Conservation (phyloP, 2,888 invertebrate species). For the Himalopsyche japonica region DNA sequence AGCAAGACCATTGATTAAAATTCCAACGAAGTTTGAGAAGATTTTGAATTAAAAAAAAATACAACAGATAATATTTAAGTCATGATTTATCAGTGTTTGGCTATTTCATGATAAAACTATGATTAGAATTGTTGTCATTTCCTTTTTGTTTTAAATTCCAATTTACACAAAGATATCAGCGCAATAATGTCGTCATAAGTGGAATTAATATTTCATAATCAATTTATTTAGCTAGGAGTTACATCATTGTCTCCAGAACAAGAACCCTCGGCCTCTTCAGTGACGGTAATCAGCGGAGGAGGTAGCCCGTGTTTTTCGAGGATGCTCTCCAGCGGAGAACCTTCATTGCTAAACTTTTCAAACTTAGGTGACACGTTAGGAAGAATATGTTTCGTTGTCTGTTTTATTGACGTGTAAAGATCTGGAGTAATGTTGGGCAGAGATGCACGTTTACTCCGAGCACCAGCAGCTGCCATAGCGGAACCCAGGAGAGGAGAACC, state of each 20-base stretch:
- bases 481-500: slow-evolving; percentile 45
- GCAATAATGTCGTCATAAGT: no score
- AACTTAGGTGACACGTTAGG: slow-evolving; percentile 62
- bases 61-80: no score
- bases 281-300: slow-evolving; percentile 58
- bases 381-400: slow-evolving; percentile 53
- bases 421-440: slow-evolving; percentile 56
- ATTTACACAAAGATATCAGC: no score
- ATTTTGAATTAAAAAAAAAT: no score
- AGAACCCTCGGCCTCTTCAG: slow-evolving; percentile 53
- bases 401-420: slow-evolving; percentile 61
- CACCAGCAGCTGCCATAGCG: slow-evolving; percentile 45
- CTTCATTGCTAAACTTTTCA: slow-evolving; percentile 61
- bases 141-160: no score
- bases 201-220: not conserved
- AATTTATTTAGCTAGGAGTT: slow-evolving; percentile 25
- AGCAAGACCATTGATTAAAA: no score
- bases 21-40: no score
- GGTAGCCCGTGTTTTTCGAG: slow-evolving; percentile 44
- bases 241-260: slow-evolving; percentile 34
- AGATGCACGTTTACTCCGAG: slow-evolving; percentile 53
- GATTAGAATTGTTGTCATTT: no score
- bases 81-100: no score
- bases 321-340: slow-evolving; percentile 50
- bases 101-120: no score